These are phyloP conservation scores for cat (Felis catus) DNA, from an alignment of 2,113 vertebrate genomes.

Conservation along the genomic window F.catus_Fca126_mat1.0 CM031419.1:158602501-158603000, in stretches of 20 bases:
- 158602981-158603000: conserved; percentile 91
- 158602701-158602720: conserved; percentile 93
- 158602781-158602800: conserved; percentile 94
- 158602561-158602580: conserved; percentile 96
- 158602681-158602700: conserved; percentile 97
- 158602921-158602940: conserved; percentile 92
- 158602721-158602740: conserved; percentile 92
- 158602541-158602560: conserved; percentile 97
- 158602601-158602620: conserved; percentile 93
- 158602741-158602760: conserved; percentile 97
- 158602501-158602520: conserved; percentile 92
- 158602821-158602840: conserved; percentile 93
- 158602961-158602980: conserved; percentile 93
- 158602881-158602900: conserved; percentile 89
- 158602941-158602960: conserved; percentile 97
- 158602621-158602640: conserved; percentile 93
- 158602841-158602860: conserved; percentile 97
- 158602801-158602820: conserved; percentile 94
- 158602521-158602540: conserved; percentile 96
- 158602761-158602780: conserved; percentile 94
- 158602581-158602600: conserved; percentile 94
- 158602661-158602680: conserved; percentile 98
- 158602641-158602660: conserved; percentile 97
- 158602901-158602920: conserved; percentile 91
- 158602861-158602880: conserved; percentile 86